Conservation (phyloP, 2,113 vertebrate species). For the Hypocryptadius cinnamomeus region DNA sequence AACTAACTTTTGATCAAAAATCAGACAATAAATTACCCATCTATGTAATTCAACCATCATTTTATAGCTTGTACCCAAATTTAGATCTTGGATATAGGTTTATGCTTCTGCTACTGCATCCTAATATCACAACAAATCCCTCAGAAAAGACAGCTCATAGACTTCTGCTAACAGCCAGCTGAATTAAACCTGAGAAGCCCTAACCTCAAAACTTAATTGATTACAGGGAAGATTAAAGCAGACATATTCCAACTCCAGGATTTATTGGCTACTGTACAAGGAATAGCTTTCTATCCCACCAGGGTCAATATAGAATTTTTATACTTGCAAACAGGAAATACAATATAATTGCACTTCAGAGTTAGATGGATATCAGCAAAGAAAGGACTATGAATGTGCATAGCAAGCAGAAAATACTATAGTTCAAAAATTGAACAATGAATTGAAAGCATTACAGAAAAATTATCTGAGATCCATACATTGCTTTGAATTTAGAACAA, state of each 20-base stretch:
- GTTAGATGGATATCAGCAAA: not conserved
- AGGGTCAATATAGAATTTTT: conserved; percentile 41
- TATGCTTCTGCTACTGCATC: not conserved
- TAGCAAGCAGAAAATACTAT: not conserved
- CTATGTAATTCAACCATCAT: not conserved
- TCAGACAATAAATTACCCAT: not conserved
- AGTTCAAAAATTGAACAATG: not conserved
- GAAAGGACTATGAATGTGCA: not conserved
- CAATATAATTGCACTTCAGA: conserved; percentile 24
- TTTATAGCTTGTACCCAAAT: not conserved
- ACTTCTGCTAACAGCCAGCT: not conserved
- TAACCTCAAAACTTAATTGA: conserved; percentile 44
- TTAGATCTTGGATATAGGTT: not conserved
- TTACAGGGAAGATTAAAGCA: conserved; percentile 44
- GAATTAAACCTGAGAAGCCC: not conserved
- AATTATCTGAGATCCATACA: not conserved
- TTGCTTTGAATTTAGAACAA: not conserved
- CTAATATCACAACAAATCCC: not conserved
- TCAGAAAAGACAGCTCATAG: not conserved
- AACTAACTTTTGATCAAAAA: not conserved
- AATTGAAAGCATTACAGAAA: not conserved
- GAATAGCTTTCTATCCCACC: not conserved
- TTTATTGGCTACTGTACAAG: conserved; percentile 37
- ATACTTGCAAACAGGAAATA: conserved; percentile 34
- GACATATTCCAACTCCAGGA: conserved; percentile 1